Evolutionary conservation across 2,113 vertebrate genomes (phyloP).

Genomic region (Cynocephalus volans): DNA sequence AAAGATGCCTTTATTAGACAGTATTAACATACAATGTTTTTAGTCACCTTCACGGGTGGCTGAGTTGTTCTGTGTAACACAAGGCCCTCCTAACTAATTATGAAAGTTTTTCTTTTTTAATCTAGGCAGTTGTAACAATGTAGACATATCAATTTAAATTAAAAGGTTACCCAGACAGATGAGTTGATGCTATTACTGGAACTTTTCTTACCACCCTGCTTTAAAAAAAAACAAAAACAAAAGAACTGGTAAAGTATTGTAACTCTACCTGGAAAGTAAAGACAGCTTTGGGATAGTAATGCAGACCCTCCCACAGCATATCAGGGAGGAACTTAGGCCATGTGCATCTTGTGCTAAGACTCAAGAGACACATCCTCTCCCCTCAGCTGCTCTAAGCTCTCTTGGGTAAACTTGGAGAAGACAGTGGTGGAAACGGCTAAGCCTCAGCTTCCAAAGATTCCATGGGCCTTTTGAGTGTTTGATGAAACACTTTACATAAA

Average conservation of each 20-base stretch:
- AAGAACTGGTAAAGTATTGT: background rate
- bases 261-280: slow-evolving; percentile 22
- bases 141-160: background rate
- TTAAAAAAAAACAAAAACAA: background rate
- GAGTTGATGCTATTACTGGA: slow-evolving; percentile 1
- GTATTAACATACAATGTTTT: slow-evolving; percentile 53
- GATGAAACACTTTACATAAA: background rate
- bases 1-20: background rate
- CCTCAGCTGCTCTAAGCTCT: background rate
- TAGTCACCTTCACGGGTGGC: background rate
- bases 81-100: slow-evolving; percentile 1
- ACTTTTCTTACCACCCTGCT: slow-evolving; percentile 14
- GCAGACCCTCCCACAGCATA: background rate
- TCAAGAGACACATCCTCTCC: background rate
- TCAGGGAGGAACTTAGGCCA: background rate
- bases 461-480: background rate
- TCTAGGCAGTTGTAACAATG: background rate
- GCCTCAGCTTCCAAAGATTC: background rate
- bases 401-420: background rate
- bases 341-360: background rate
- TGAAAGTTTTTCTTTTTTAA: slow-evolving; percentile 28
- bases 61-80: background rate
- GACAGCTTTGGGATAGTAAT: background rate
- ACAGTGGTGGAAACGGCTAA: background rate
- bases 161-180: background rate